Evolutionary conservation across 2,888 invertebrate species (phyloP).

Genomic region (Belgica antarctica): DNA sequence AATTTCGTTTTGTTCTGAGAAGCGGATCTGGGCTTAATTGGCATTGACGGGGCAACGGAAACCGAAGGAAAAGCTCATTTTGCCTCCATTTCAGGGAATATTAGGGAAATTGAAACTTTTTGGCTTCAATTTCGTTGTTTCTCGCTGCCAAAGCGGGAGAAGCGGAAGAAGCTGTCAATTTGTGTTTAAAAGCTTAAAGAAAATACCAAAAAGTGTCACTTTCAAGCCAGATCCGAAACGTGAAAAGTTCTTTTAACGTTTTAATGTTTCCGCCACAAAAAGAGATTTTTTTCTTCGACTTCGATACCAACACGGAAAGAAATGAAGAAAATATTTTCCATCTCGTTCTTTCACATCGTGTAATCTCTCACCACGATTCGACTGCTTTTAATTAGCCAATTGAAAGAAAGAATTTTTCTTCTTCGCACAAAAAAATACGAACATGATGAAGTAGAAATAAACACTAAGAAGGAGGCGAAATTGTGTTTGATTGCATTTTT

Average conservation of each 20-base stretch:
- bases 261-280: not conserved
- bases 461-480: conserved; percentile 15
- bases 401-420: conserved; percentile 16
- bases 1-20: not conserved
- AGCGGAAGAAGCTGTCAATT: conserved; percentile 23
- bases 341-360: not conserved
- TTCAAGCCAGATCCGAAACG: not conserved
- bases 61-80: conserved; percentile 24
- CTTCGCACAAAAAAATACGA: not conserved
- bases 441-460: not conserved
- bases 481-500: not conserved
- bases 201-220: not conserved
- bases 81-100: too few relatives aligned
- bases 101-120: conserved; percentile 25
- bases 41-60: conserved; percentile 10
- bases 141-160: not conserved
- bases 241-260: not conserved
- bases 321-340: not conserved
- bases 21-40: conserved; percentile 9
- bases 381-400: conserved; percentile 37
- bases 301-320: too few relatives aligned
- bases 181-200: not conserved
- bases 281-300: not conserved
- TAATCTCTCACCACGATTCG: conserved; percentile 20
- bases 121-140: not conserved